phyloP scores from a whole-genome alignment of 2,113 vertebrate species.

The Carassius auratus region DNA sequence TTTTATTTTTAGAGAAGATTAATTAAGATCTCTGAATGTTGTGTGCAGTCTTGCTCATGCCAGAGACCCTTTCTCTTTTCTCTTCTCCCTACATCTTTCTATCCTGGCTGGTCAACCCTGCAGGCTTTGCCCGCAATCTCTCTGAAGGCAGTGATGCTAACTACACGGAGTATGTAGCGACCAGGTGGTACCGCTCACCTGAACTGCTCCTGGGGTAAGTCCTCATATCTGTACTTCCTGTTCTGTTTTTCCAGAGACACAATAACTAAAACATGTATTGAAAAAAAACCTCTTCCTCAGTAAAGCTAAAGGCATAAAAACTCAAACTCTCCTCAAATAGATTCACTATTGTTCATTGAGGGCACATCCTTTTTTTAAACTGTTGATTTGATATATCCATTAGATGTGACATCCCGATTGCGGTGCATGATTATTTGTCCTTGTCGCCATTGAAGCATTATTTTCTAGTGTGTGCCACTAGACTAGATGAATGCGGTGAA shows the following conservation, averaged over 20 bases:
- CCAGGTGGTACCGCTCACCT: constrained; percentile 97
- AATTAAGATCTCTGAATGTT: constrained; percentile 44
- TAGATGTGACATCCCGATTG: constrained; percentile 26
- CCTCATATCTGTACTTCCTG: constrained; percentile 2
- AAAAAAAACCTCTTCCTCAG: no score
- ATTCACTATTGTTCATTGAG: not conserved
- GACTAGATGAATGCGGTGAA: constrained; percentile 48
- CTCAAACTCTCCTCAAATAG: not conserved
- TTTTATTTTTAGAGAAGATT: constrained; percentile 53
- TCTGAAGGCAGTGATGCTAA: constrained; percentile 98
- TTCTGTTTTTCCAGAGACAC: not conserved
- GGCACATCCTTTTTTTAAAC: not conserved
- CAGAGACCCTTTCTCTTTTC: not conserved
- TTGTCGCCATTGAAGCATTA: constrained; percentile 24
- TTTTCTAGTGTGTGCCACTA: constrained; percentile 44
- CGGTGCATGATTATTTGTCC: constrained; percentile 27
- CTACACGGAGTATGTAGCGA: constrained; percentile 98
- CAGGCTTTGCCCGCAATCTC: constrained; percentile 96
- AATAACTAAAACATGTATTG: no score
- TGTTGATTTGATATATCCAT: constrained; percentile 20
- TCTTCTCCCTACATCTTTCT: not conserved
- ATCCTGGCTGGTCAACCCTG: constrained; percentile 21
- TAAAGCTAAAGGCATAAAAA: no score
- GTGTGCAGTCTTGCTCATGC: not conserved
- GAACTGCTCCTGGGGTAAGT: constrained; percentile 95